These are phyloP conservation scores for Tromatobia lineatoria DNA, from an alignment of 2,888 invertebrate species.

Conservation along the genomic window DNA sequence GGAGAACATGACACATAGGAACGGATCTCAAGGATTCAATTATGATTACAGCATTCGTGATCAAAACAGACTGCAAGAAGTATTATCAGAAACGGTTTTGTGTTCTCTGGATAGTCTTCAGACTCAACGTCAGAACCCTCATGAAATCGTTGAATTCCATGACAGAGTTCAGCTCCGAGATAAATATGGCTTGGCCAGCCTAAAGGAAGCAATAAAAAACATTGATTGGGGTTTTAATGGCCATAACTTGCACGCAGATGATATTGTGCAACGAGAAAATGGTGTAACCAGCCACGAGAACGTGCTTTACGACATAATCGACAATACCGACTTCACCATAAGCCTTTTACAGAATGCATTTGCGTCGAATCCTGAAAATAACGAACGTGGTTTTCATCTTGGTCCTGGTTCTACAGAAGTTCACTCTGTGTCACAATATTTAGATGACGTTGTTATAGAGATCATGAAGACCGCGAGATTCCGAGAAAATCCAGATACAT, in stretches of 20 bases:
- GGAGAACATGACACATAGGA: slow-evolving; percentile 49
- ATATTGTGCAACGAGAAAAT: not conserved
- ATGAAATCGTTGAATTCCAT: not conserved
- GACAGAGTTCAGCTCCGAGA: not conserved
- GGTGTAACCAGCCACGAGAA: slow-evolving; percentile 8
- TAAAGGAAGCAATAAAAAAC: slow-evolving; percentile 48
- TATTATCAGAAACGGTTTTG: slow-evolving; percentile 24
- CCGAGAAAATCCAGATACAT: slow-evolving; percentile 22
- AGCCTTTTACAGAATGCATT: slow-evolving; percentile 69
- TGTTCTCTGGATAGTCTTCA: not conserved
- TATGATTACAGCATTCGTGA: not conserved
- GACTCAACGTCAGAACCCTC: not conserved
- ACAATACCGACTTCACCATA: slow-evolving; percentile 62
- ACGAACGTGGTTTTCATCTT: slow-evolving; percentile 66
- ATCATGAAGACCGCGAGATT: slow-evolving; percentile 67
- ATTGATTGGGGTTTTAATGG: slow-evolving; percentile 50
- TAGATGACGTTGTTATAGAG: slow-evolving; percentile 67
- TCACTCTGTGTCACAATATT: slow-evolving; percentile 65
- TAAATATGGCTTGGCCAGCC: slow-evolving; percentile 10
- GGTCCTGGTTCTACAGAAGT: slow-evolving; percentile 62
- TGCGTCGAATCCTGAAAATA: slow-evolving; percentile 63
- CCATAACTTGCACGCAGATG: not conserved
- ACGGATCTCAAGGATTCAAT: not conserved
- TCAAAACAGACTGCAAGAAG: not conserved
- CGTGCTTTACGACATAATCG: slow-evolving; percentile 62